A percentile compares a stretch with the other conserved stretches of the same genome.
Evolutionary conservation across 1,140 invertebrate genomes (phyloP).

Genomic region (Eupeodes corollae): DNA sequence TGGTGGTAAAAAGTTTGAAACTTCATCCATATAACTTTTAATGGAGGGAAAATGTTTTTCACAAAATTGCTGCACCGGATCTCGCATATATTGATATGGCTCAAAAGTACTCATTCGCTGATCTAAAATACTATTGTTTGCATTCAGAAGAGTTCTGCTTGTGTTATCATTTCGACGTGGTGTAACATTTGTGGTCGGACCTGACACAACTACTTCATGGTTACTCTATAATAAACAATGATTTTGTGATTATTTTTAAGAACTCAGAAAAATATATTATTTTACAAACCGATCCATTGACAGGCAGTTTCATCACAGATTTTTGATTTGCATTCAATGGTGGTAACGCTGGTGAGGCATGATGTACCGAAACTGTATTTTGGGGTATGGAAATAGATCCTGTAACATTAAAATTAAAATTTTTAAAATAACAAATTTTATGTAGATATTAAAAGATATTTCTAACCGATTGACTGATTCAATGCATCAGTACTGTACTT

Average conservation of each 20-base stretch:
- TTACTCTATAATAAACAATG: constrained; percentile 8
- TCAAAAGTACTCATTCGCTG: constrained; percentile 76
- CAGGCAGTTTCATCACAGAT: constrained; percentile 34
- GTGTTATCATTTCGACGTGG: constrained; percentile 55
- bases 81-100: constrained; percentile 69
- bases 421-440: background rate
- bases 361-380: constrained; percentile 33
- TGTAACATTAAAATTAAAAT: background rate
- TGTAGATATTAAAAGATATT: constrained; percentile 2
- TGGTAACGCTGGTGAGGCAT: constrained; percentile 32
- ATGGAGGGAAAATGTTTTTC: constrained; percentile 88
- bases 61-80: constrained; percentile 87
- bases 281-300: constrained; percentile 28
- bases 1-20: constrained; percentile 72
- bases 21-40: constrained; percentile 78
- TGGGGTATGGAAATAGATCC: constrained; percentile 12
- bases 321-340: constrained; percentile 31
- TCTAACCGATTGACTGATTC: constrained; percentile 29
- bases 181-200: constrained; percentile 49
- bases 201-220: constrained; percentile 39
- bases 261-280: background rate
- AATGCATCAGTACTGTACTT: constrained; percentile 35
- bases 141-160: constrained; percentile 56
- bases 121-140: constrained; percentile 42
- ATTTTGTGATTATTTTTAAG: background rate